Percentiles rank a stretch among this genome's conserved stretches.
phyloP scores from a whole-genome alignment of 2,888 invertebrate genomes.

The Apamea sordens region DNA sequence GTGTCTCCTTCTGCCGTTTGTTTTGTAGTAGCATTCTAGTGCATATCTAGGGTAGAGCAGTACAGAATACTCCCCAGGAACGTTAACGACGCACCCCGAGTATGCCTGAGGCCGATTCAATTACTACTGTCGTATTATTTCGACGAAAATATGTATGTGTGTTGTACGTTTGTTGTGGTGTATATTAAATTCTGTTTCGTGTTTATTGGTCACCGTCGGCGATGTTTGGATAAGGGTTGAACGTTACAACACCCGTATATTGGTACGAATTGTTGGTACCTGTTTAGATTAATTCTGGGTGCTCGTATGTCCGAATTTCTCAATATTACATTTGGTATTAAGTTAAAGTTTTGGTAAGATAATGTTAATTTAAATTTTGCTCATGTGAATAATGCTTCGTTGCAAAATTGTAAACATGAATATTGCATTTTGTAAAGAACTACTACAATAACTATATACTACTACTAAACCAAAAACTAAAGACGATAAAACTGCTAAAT shows the following conservation, averaged over 20 bases:
- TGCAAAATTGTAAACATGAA: not conserved
- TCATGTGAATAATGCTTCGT: conserved; percentile 8
- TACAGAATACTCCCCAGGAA: conserved; percentile 85
- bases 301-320: conserved; percentile 59
- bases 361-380: conserved; percentile 24
- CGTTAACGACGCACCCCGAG: conserved; percentile 88
- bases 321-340: conserved; percentile 58
- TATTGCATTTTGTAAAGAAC: conserved; percentile 2
- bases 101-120: conserved; percentile 90
- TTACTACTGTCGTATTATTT: conserved; percentile 90
- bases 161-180: conserved; percentile 84
- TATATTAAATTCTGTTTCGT: conserved; percentile 88
- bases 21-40: conserved; percentile 86
- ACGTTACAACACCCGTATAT: conserved; percentile 67
- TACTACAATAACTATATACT: not conserved
- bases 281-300: conserved; percentile 68
- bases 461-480: not conserved
- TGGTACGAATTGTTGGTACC: conserved; percentile 71
- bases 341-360: conserved; percentile 37
- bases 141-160: conserved; percentile 89
- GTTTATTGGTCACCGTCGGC: conserved; percentile 86
- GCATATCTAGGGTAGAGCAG: conserved; percentile 85
- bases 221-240: conserved; percentile 83
- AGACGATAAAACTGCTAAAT: not conserved
- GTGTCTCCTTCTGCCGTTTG: conserved; percentile 79